Base-by-base conservation (phyloP, 1,140 invertebrate species). In the Helicoverpa armigera region DNA sequence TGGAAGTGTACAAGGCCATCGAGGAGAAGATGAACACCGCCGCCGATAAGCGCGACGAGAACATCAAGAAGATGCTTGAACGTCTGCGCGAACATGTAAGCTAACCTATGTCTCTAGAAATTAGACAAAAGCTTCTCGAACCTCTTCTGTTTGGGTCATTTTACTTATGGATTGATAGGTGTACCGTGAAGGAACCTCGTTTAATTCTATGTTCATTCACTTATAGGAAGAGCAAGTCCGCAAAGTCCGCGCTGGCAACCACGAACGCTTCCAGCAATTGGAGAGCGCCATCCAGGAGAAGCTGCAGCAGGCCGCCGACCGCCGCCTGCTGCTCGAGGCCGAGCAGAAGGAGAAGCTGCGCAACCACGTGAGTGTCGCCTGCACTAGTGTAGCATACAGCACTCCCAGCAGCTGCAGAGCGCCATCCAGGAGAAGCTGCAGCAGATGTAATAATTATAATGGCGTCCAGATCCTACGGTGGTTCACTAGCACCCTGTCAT, bases 1-100 rank as follows among this genome's bases (percentile, higher is more conserved):
- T 97, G 82, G 98, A 98, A 91, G 97, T 98, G 65, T 96, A 97
- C 87, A 96, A 96, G 89, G 97, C 97, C 65, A 97, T 98, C 81
- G 97, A 98, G 87, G 97, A 98, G 89, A 98, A 98, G 95, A 94
- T 98, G 92, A 97, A 97, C 93, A 96, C 96, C 75, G 98, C 98
- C 84, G 96, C 97, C 82, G 97, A 97, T 86, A 97, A 98, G 93
- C 96, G 98, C 83, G 97, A 98, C 92, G 97, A 97, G 88, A 97
- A 98, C 91, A 97, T 98, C 69, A 98, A 98, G 94, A 98, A 97
- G 92, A 98, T 98, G 96, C 95, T 98, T 75, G 97, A 98, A 86
- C 97, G 98, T 85, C 96, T 99, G 10, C 98, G 97, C 93, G 97
- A 98, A 93, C 98, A 98, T 95, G 98, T 98, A 92, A 97, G 97